Percentiles rank a stretch among this genome's conserved stretches.
Evolutionary conservation across 2,113 vertebrate genomes (phyloP).

Genomic region (Apteryx mantelli): DNA sequence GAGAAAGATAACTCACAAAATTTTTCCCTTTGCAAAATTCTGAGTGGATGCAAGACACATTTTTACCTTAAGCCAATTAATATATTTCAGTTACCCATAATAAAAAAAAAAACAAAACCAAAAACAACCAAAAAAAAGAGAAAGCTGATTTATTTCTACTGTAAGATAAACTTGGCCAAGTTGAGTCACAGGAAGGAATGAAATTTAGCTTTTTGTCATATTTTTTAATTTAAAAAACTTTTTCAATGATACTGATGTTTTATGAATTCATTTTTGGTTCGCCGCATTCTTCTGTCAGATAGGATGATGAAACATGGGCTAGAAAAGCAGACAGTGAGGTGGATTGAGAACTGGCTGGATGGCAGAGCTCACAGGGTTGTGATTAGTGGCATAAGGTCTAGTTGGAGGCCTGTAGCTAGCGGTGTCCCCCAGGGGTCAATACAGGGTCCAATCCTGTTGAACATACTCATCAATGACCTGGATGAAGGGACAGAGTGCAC

Average conservation of each 20-base stretch:
- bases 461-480: too few relatives aligned
- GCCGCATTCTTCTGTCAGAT: not conserved
- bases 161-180: not conserved
- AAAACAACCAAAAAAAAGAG: not conserved
- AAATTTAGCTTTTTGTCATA: accelerated
- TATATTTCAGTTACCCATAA: not conserved
- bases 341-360: too few relatives aligned
- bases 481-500: too few relatives aligned
- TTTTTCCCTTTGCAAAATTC: not conserved
- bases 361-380: too few relatives aligned
- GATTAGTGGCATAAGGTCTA: too few relatives aligned
- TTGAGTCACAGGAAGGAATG: not conserved
- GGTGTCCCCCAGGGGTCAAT: too few relatives aligned
- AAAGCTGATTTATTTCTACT: not conserved
- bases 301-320: too few relatives aligned
- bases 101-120: not conserved
- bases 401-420: too few relatives aligned
- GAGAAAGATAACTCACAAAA: not conserved
- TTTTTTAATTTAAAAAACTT: not conserved
- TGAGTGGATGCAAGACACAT: accelerated
- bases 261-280: not conserved
- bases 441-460: too few relatives aligned
- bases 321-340: too few relatives aligned
- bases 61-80: not conserved
- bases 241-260: not conserved